These are phyloP conservation scores for Yponomeuta evonymella DNA, from an alignment of 2,888 invertebrate genomes.

Conservation along the genomic window DNA sequence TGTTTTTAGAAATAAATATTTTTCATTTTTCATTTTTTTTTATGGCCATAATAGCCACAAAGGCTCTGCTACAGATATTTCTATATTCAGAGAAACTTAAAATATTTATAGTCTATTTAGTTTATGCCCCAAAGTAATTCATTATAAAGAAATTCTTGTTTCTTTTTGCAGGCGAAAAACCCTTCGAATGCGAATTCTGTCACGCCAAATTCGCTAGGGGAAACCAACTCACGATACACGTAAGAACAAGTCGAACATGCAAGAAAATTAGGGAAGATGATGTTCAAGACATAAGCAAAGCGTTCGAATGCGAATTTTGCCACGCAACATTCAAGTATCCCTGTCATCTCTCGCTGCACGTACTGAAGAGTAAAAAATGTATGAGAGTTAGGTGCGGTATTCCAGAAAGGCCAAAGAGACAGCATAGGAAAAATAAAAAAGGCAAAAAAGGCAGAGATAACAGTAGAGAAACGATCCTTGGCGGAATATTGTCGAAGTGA, in stretches of 20 bases:
- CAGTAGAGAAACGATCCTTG: too few relatives aligned
- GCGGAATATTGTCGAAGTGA: too few relatives aligned
- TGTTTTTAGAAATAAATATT: too few relatives aligned
- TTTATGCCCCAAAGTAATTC: too few relatives aligned
- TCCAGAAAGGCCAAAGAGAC: not conserved
- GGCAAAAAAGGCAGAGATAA: not conserved
- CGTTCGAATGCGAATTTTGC: not conserved
- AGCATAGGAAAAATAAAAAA: not conserved
- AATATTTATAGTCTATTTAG: too few relatives aligned
- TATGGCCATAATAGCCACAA: too few relatives aligned
- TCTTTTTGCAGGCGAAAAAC: slow-evolving; percentile 39
- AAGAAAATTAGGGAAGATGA: not conserved
- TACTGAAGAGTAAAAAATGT: not conserved
- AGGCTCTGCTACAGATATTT: too few relatives aligned
- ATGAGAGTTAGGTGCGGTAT: not conserved
- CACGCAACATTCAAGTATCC: not conserved
- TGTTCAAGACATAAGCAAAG: not conserved
- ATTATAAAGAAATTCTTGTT: not conserved
- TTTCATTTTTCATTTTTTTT: too few relatives aligned
- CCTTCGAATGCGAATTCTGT: slow-evolving; percentile 40
- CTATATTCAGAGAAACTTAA: too few relatives aligned
- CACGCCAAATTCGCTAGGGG: slow-evolving; percentile 27
- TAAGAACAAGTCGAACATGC: slow-evolving; percentile 25
- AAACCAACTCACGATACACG: slow-evolving; percentile 30
- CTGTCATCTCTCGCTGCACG: not conserved